Evolutionary conservation across 2,888 invertebrate genomes (phyloP).

Genomic region (Pycnomerus fuliginosus): DNA sequence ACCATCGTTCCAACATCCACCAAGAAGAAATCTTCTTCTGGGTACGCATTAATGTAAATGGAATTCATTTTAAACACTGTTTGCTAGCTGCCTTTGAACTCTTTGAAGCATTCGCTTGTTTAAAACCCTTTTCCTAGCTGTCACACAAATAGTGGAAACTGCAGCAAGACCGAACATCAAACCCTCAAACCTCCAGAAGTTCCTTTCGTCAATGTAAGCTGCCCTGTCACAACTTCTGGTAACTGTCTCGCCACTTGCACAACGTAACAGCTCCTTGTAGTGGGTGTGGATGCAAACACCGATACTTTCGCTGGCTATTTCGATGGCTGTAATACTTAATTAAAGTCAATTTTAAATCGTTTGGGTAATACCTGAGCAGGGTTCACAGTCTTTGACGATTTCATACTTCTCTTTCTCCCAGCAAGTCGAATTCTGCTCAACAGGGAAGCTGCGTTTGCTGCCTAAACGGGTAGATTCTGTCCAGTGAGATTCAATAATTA

Average conservation of each 20-base stretch:
- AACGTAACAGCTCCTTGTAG: constrained; percentile 79
- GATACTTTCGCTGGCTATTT: constrained; percentile 78
- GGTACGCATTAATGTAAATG: constrained; percentile 28
- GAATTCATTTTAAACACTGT: constrained; percentile 53
- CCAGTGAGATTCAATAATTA: constrained; percentile 79
- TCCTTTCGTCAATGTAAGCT: constrained; percentile 78
- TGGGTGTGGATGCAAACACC: constrained; percentile 81
- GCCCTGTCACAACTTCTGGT: constrained; percentile 85
- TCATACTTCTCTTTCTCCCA: constrained; percentile 71
- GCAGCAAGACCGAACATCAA: constrained; percentile 67
- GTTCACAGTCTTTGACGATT: constrained; percentile 76
- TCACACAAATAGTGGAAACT: constrained; percentile 65
- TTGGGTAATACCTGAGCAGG: constrained; percentile 75
- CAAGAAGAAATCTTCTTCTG: constrained; percentile 13
- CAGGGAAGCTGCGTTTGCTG: constrained; percentile 64
- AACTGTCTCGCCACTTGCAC: constrained; percentile 77
- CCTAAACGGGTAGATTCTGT: constrained; percentile 56
- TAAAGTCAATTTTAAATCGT: neutral
- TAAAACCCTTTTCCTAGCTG: constrained; percentile 65
- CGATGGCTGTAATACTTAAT: constrained; percentile 61
- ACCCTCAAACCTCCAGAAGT: constrained; percentile 81
- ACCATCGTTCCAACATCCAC: constrained; percentile 34
- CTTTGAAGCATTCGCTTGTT: constrained; percentile 67
- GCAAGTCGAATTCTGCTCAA: constrained; percentile 78
- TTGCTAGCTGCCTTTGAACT: constrained; percentile 70